Evolutionary conservation across 2,888 invertebrate species (phyloP), one percentile per base, ranked within the genome.

Genomic region (Drosophila rubida): DNA sequence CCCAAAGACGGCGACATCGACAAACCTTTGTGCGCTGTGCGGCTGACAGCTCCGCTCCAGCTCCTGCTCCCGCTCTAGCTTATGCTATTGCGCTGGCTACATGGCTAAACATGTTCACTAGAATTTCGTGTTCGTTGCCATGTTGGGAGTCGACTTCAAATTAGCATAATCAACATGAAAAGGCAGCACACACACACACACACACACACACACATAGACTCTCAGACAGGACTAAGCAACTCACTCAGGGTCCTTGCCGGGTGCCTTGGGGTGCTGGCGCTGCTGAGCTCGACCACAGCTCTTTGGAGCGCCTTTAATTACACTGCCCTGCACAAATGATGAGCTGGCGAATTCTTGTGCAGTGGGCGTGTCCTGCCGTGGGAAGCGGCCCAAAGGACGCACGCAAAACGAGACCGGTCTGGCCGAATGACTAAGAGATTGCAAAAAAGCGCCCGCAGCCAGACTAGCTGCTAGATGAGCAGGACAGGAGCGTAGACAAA

Each of bases 81-180:
- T 22, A n/a, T 32, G 4, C n/a, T 37, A 37, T 37, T 41, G 41
- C 59, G 44, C 39, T 41, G 37, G 46, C 59, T 60, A 70, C 68
- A 71, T 51, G 65, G 32, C 53, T 42, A 39, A 71, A 65, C 79
- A 81, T 84, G 86, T 78, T 86, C 86, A 73, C 69, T 80, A 44
- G 78, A 64, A 77, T 80, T 69, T 78, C 67, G 70, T 75, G 81
- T 63, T 78, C 76, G 70, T 75, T 75, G 66, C 71, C 69, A 73
- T 75, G 79, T 66, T 75, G 72, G 46, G 77, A 64, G 84, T 86
- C 83, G 72, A 75, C 86, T 78, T 62, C 60, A 57, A 82, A 82
- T 82, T 82, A 82, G 87, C 82, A 82, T 82, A 82, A 82, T 82
- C 82, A 82, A 82, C 87, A 86, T 86, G 87, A 83, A 82, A 86